phyloP scores from a whole-genome alignment of 2,797 vertebrate species.

The Cynodonichthys magdalenae region DNA sequence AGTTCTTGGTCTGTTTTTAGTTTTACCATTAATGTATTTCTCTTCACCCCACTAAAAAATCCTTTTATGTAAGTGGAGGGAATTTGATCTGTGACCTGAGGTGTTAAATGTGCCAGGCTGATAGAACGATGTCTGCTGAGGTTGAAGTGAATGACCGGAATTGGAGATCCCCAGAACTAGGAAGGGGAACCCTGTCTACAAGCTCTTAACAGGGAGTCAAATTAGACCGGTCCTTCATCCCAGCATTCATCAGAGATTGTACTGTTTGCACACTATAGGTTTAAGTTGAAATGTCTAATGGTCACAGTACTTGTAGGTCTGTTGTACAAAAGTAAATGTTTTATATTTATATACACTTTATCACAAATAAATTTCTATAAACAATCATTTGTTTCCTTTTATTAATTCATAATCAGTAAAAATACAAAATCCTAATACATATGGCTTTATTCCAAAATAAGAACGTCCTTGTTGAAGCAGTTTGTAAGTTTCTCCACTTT shows the following conservation, averaged over 20 bases:
- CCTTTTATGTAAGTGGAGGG: constrained; percentile 51
- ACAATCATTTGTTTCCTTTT: constrained; percentile 33
- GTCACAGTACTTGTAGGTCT: constrained; percentile 70
- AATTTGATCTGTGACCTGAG: constrained; percentile 66
- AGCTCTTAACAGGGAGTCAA: constrained; percentile 63
- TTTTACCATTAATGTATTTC: constrained; percentile 45
- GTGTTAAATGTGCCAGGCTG: constrained; percentile 67
- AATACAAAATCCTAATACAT: constrained; percentile 68
- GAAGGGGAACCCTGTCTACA: constrained; percentile 65
- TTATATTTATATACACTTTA: constrained; percentile 85
- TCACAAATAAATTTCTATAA: constrained; percentile 83
- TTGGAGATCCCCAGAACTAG: constrained; percentile 53
- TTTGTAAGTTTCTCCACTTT: not conserved
- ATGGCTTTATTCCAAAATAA: constrained; percentile 56
- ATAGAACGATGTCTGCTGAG: constrained; percentile 67
- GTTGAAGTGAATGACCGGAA: constrained; percentile 71
- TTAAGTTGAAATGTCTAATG: constrained; percentile 66
- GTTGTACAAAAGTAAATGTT: constrained; percentile 80
- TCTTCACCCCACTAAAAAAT: constrained; percentile 46
- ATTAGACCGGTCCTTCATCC: constrained; percentile 67
- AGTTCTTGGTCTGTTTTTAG: constrained; percentile 45
- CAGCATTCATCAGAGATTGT: constrained; percentile 65
- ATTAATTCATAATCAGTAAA: constrained; percentile 44
- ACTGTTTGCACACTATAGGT: constrained; percentile 64
- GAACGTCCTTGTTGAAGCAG: constrained; percentile 11